phyloP scores from a whole-genome alignment of 1,140 invertebrate species.

The Antheraea pernyi region DNA sequence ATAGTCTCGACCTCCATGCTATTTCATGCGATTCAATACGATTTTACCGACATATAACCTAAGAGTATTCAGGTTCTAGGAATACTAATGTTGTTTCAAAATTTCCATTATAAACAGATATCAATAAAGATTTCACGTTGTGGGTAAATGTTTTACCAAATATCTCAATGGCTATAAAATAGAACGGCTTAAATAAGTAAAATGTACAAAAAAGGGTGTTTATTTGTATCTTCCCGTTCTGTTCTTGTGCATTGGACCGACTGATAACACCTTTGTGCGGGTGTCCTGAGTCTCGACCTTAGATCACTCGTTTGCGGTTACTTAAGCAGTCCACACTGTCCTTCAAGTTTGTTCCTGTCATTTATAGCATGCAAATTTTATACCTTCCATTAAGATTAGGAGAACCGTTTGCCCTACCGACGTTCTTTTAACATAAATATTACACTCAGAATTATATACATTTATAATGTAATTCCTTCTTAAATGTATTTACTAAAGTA shows the following conservation, averaged over 20 bases:
- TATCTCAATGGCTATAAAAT: too few species aligned
- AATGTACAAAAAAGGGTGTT: background rate
- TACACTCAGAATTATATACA: background rate
- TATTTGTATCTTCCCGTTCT: background rate
- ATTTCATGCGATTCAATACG: too few species aligned
- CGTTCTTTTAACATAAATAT: background rate
- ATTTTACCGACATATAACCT: too few species aligned
- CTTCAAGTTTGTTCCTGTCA: background rate
- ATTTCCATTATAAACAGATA: too few species aligned
- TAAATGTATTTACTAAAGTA: too few species aligned
- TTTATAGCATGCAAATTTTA: slow-evolving; percentile 13
- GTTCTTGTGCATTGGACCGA: background rate
- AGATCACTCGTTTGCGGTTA: slow-evolving; percentile 56
- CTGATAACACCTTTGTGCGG: slow-evolving; percentile 16
- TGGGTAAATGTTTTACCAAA: too few species aligned
- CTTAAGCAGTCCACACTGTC: slow-evolving; percentile 37
- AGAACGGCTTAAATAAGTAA: background rate
- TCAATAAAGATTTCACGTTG: too few species aligned
- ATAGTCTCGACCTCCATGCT: too few species aligned
- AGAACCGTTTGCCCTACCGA: background rate
- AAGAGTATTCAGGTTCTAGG: too few species aligned
- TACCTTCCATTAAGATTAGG: slow-evolving; percentile 8
- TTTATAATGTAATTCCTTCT: too few species aligned
- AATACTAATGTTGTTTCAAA: too few species aligned
- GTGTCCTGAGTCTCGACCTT: slow-evolving; percentile 25